A percentile compares a stretch with the other conserved stretches of the same genome.
These are phyloP conservation scores for Perizoma affinitatum DNA, from an alignment of 2,888 invertebrate genomes.

Conservation along the genomic window DNA sequence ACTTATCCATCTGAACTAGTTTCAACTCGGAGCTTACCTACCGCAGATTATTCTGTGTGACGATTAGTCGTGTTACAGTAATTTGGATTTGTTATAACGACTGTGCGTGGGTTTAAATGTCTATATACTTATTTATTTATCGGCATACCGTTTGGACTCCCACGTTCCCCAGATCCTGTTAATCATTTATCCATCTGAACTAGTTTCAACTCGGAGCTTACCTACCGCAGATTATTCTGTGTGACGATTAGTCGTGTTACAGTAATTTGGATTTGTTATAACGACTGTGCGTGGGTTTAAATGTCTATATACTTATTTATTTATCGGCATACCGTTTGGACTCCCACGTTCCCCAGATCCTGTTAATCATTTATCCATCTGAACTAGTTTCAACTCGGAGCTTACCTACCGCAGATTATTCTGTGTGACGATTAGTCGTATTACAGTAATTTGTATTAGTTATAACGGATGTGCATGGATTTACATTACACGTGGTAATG, in stretches of 20 bases:
- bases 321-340: too few relatives aligned
- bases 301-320: too few relatives aligned
- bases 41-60: conserved; percentile 7
- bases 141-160: too few relatives aligned
- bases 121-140: too few relatives aligned
- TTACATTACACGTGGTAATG: neutral
- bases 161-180: too few relatives aligned
- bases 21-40: conserved; percentile 13
- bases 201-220: conserved; percentile 17
- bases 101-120: too few relatives aligned
- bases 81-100: conserved; percentile 9
- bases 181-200: neutral
- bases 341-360: too few relatives aligned
- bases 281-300: neutral
- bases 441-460: conserved; percentile 14
- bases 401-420: conserved; percentile 12
- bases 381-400: conserved; percentile 13
- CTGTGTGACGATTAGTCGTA: conserved; percentile 3
- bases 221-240: conserved; percentile 7
- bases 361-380: too few relatives aligned
- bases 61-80: conserved; percentile 7
- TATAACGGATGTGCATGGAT: neutral
- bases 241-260: conserved; percentile 6
- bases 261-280: conserved; percentile 10
- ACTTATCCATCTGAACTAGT: neutral